These are phyloP conservation scores for Papilio gigon DNA, from an alignment of 2,888 invertebrate genomes.

Conservation along the genomic window DNA sequence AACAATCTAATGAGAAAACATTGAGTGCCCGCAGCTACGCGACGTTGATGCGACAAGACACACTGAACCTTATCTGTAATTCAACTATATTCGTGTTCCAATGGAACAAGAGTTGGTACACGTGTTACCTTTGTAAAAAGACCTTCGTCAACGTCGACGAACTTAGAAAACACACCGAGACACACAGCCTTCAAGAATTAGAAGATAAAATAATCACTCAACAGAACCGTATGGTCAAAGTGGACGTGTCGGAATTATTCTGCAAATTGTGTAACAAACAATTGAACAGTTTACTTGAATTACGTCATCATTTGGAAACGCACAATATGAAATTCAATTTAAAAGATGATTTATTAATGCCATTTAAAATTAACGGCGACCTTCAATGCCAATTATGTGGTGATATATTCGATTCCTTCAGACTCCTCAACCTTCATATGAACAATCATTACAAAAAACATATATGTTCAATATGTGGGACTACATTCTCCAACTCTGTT, in stretches of 20 bases:
- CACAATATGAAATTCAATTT: slow-evolving; percentile 57
- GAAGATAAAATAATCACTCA: slow-evolving; percentile 68
- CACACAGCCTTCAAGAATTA: slow-evolving; percentile 60
- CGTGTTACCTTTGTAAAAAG: slow-evolving; percentile 72
- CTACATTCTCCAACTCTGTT: slow-evolving; percentile 67
- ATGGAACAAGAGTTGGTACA: slow-evolving; percentile 70
- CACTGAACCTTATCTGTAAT: slow-evolving; percentile 78
- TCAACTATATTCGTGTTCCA: slow-evolving; percentile 71
- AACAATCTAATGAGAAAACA: slow-evolving; percentile 55
- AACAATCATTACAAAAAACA: slow-evolving; percentile 73
- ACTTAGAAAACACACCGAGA: slow-evolving; percentile 58
- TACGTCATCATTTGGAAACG: slow-evolving; percentile 57
- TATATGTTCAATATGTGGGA: slow-evolving; percentile 71
- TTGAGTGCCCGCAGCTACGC: slow-evolving; percentile 60
- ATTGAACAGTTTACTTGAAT: slow-evolving; percentile 49
- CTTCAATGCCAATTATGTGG: slow-evolving; percentile 67
- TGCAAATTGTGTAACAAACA: slow-evolving; percentile 62
- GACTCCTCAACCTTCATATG: slow-evolving; percentile 70
- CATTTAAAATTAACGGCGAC: slow-evolving; percentile 61
- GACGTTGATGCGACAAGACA: slow-evolving; percentile 63
- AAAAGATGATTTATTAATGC: slow-evolving; percentile 63
- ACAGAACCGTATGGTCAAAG: slow-evolving; percentile 69
- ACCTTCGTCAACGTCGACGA: slow-evolving; percentile 62
- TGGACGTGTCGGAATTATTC: slow-evolving; percentile 62
- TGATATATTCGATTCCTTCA: slow-evolving; percentile 60